These are phyloP conservation scores for Microcebus tavaratra DNA, from an alignment of 2,113 vertebrate genomes.

Conservation along the genomic window DNA sequence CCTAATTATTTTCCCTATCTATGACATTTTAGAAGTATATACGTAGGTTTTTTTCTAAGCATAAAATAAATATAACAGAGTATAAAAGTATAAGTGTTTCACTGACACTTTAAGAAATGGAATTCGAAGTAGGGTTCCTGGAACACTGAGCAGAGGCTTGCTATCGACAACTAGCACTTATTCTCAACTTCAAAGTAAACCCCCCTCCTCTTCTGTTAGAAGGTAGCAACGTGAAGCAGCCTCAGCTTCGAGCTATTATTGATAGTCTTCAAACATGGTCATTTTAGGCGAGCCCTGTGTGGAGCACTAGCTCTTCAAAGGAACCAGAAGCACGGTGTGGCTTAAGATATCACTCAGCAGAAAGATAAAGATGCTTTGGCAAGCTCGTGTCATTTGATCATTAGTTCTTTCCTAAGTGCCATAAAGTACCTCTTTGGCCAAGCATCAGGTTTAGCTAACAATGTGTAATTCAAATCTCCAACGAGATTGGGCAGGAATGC, in stretches of 20 bases:
- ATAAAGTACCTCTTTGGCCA: constrained; percentile 81
- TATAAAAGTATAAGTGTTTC: background rate
- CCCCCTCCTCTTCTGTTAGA: background rate
- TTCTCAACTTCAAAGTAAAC: background rate
- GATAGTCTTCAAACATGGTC: constrained; percentile 3
- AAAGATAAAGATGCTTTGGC: constrained; percentile 80
- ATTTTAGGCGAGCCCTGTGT: constrained; percentile 8
- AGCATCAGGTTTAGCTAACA: constrained; percentile 82
- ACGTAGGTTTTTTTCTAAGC: background rate
- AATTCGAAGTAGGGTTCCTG: background rate
- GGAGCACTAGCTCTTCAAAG: constrained; percentile 70
- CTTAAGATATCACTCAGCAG: constrained; percentile 81
- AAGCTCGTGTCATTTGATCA: constrained; percentile 80
- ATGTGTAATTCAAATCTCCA: constrained; percentile 80
- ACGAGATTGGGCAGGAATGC: constrained; percentile 80
- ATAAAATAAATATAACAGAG: background rate
- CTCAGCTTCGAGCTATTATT: background rate
- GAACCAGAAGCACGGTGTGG: constrained; percentile 56
- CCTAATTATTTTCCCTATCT: background rate
- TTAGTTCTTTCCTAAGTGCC: constrained; percentile 73
- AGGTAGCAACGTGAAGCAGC: background rate
- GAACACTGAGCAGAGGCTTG: background rate
- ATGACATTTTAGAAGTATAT: background rate
- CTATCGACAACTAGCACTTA: background rate
- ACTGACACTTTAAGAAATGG: background rate